Conservation (phyloP, 1,140 invertebrate species). For the Bombyx mandarina region DNA sequence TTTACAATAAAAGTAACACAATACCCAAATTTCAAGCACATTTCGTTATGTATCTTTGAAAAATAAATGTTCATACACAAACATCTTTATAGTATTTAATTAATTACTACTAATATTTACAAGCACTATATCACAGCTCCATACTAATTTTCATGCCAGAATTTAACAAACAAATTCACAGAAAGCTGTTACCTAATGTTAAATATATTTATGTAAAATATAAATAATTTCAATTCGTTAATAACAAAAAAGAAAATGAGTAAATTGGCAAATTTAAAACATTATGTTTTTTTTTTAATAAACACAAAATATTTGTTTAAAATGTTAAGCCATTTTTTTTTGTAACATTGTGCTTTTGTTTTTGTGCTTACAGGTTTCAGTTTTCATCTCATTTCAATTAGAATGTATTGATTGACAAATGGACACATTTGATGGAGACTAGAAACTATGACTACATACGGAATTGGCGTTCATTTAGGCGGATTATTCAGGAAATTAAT, state of each 20-base stretch:
- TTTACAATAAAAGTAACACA: conserved; percentile 17
- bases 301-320: neutral
- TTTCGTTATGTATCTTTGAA: neutral
- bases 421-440: conserved; percentile 5
- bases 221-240: neutral
- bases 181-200: neutral
- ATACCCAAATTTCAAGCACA: conserved; percentile 7
- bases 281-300: neutral
- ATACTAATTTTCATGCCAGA: conserved; percentile 23
- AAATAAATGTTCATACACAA: neutral
- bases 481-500: no score
- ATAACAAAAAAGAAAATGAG: neutral
- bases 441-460: conserved; percentile 8
- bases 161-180: neutral
- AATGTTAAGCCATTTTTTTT: no score
- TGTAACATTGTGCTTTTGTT: neutral
- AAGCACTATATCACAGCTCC: conserved; percentile 64
- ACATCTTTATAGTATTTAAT: conserved; percentile 5
- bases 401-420: conserved; percentile 1
- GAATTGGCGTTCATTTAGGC: neutral
- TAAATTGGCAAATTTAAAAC: neutral
- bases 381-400: neutral
- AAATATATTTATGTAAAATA: neutral
- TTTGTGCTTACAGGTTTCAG: conserved; percentile 8
- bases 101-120: conserved; percentile 50